Percentiles rank a stretch among this genome's conserved stretches.
Evolutionary conservation across 2,888 invertebrate species (phyloP).

Genomic region (Tenthredo notha): DNA sequence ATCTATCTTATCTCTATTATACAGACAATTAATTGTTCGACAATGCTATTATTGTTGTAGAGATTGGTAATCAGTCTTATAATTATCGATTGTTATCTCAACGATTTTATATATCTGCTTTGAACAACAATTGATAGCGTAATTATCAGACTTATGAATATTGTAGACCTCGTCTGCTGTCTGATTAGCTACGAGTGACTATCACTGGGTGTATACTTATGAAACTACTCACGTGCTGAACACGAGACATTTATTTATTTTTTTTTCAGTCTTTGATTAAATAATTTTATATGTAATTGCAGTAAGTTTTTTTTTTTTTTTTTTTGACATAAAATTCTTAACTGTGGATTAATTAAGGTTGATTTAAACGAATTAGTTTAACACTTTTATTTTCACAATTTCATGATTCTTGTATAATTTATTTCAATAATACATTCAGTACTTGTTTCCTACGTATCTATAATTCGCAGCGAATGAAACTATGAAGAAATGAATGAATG

Average conservation of each 20-base stretch:
- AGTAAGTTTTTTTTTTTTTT: background rate
- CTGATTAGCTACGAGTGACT: background rate
- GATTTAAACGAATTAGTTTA: background rate
- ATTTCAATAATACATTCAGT: slow-evolving; percentile 25
- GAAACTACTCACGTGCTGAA: no score
- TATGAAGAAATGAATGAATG: background rate
- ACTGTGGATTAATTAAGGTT: background rate
- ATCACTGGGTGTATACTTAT: background rate
- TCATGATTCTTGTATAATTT: background rate
- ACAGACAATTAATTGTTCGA: background rate
- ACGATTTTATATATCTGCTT: background rate
- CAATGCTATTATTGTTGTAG: background rate
- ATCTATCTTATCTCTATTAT: background rate
- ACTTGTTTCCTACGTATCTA: slow-evolving; percentile 10
- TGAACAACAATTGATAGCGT: background rate
- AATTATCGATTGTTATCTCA: background rate
- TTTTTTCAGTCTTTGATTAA: background rate
- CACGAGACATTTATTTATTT: background rate
- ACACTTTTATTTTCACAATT: background rate
- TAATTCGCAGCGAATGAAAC: background rate
- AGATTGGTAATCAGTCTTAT: background rate
- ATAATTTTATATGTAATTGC: no score
- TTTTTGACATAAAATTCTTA: background rate
- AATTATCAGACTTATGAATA: background rate
- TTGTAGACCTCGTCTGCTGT: background rate